These are phyloP conservation scores for Rhynchomys soricoides DNA, from an alignment of 2,113 vertebrate genomes.

Conservation along the genomic window DNA sequence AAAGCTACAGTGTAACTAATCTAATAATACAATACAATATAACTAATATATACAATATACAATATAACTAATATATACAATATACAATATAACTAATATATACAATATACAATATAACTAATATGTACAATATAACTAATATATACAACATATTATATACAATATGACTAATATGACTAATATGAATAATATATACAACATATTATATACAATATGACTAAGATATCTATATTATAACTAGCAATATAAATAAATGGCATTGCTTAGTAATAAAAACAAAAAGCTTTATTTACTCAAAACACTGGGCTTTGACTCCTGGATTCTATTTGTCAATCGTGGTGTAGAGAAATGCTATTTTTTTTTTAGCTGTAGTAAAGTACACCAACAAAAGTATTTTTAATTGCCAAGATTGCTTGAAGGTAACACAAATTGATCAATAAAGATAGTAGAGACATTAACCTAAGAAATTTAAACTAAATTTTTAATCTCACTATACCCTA, in stretches of 20 bases:
- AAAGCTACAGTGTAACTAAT: not conserved
- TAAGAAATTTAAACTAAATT: not conserved
- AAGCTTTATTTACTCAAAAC: conserved; percentile 40
- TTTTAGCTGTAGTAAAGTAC: not conserved
- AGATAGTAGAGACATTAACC: not conserved
- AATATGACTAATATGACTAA: too few relatives aligned
- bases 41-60: too few relatives aligned
- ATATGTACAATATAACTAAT: too few relatives aligned
- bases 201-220: too few relatives aligned
- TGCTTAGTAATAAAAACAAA: not conserved
- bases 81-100: too few relatives aligned
- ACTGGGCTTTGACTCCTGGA: not conserved
- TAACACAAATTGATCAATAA: not conserved
- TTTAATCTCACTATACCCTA: not conserved
- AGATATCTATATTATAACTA: too few relatives aligned
- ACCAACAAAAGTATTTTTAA: not conserved
- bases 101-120: too few relatives aligned
- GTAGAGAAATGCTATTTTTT: not conserved
- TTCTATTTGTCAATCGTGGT: not conserved
- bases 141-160: too few relatives aligned
- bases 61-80: too few relatives aligned
- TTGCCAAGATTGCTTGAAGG: not conserved
- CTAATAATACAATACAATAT: too few relatives aligned
- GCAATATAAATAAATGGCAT: not conserved
- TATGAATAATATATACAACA: too few relatives aligned